Conservation (phyloP, 2,888 invertebrate species). For the Leucozona laternaria region DNA sequence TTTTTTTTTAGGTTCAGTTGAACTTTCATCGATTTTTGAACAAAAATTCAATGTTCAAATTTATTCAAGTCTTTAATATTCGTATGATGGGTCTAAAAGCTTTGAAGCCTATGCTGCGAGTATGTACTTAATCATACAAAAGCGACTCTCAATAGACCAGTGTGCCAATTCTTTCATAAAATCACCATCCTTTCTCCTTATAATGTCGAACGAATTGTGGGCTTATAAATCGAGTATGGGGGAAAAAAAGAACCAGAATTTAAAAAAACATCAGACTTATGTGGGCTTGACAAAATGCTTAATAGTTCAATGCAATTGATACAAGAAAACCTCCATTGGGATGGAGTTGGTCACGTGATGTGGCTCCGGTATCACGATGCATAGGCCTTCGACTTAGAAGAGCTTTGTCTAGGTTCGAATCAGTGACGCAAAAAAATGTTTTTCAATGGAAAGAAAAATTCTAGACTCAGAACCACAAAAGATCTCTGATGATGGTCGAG, state of each 20-base stretch:
- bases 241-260: background rate
- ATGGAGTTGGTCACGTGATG: background rate
- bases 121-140: too few species aligned
- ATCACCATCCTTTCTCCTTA: background rate
- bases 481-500: background rate
- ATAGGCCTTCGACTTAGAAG: background rate
- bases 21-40: too few species aligned
- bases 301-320: background rate
- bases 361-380: background rate
- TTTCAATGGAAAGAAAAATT: background rate
- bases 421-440: background rate
- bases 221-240: background rate
- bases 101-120: too few species aligned
- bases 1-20: too few species aligned
- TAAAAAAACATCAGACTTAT: background rate
- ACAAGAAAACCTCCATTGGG: background rate
- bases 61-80: too few species aligned
- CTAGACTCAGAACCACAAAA: background rate
- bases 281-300: background rate
- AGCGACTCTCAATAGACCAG: background rate
- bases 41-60: too few species aligned
- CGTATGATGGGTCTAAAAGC: too few species aligned
- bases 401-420: background rate
- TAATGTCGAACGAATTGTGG: background rate
- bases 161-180: background rate